A percentile compares a stretch with the other conserved stretches of the same genome.
Evolutionary conservation across 2,113 vertebrate species (phyloP).

Genomic region (Hypocryptadius cinnamomeus): DNA sequence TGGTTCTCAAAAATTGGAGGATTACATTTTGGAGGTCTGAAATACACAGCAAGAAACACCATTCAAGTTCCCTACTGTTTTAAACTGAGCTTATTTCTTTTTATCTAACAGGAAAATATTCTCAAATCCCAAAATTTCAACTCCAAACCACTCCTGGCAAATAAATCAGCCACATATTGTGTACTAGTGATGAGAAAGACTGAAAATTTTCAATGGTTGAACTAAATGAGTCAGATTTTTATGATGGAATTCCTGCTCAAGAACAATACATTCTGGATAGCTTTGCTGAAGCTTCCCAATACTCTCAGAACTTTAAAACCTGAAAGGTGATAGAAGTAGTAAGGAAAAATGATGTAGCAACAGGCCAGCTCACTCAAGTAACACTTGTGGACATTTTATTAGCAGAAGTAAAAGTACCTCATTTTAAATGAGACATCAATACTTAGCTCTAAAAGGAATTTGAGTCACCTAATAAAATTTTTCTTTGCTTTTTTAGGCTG

Average conservation of each 20-base stretch:
- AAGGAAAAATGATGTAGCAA: background rate
- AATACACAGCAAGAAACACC: background rate
- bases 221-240: background rate
- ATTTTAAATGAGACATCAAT: background rate
- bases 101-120: background rate
- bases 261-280: background rate
- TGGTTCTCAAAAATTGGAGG: background rate
- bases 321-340: background rate
- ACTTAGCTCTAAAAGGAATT: background rate
- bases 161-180: background rate
- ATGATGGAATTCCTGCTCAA: background rate
- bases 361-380: background rate
- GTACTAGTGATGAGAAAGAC: background rate
- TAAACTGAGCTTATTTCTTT: background rate
- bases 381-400: background rate
- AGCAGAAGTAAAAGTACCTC: background rate
- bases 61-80: background rate
- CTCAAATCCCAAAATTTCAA: background rate
- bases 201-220: background rate
- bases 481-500: background rate
- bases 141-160: background rate
- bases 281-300: background rate
- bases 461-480: background rate
- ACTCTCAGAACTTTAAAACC: background rate
- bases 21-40: background rate